Base-by-base conservation (phyloP, 23 tunicate genomes). In the Ciona savignyi region DNA sequence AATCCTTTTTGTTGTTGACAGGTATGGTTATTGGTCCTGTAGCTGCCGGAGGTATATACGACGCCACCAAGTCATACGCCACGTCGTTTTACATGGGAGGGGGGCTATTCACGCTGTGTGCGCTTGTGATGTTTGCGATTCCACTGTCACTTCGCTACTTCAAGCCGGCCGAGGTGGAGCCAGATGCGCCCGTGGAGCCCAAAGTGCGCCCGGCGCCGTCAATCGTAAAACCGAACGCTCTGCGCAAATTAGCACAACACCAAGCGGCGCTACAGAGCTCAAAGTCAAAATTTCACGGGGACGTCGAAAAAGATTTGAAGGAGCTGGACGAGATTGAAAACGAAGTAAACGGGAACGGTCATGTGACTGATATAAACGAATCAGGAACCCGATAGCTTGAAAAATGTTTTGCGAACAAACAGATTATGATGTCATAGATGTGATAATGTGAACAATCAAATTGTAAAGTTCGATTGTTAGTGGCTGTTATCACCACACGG, bases 11-110 rank as follows among this genome's bases (percentile, higher is more conserved):
- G n/a, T n/a, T n/a, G n/a, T n/a, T n/a, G n/a, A n/a, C 32, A 86
- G 96, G 96, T 20, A 88, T 88, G 96, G 76, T 88, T 1, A 72
- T 72, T 29, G 96, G 96, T 3, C 88, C 96, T 25, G 80, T 81
- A 0, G 51, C 65, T 9, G 84, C 96, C 23, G 96, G 96, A 0
- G 80, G 63, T 19, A 83, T 89, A n/a, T 89, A 60, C 31, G 96
- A 89, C 72, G 80, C 77, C 22, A 89, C 96, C 26, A 51, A 74
- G 0, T 82, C 96, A 1, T 89, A 89, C 64, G 62, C 29, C 25
- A 42, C 62, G 0, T 84, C 88, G 20, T 83, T 82, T 63, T 78
- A 82, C 63, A 30, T 89, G 75, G 84, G 81, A 22, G 96, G 88
- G 15, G 26, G 73, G 2, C 65, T 89, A 66, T 83, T 83, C 70